Base-by-base conservation (phyloP, 2,113 vertebrate species). In the Corythornis madagascariensis region DNA sequence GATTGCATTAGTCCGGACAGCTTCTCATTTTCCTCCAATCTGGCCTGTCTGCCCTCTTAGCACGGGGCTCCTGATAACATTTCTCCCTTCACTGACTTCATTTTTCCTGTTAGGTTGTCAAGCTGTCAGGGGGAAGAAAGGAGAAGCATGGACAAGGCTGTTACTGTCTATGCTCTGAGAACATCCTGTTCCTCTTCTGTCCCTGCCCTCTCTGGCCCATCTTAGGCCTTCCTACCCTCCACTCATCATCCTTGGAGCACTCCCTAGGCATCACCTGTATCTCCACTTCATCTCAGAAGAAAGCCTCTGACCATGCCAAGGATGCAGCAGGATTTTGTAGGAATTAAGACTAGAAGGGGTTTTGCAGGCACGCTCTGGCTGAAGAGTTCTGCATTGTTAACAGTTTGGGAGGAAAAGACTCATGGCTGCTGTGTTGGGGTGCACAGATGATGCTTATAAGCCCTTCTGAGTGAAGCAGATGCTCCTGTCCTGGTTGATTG, bases 11-110 rank as follows among this genome's bases (percentile, higher is more conserved):
- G 94, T 85, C 83, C 4, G 88, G 96, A 97, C 96, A 97, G 92
- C 94, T 97, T 96, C 95, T 97, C 96, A 96, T 97, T 97, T 97
- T 96, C 93, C 91, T 97, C 91, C 94, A 95, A 92, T 95, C 96
- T 97, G 96, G 94, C 96, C 95, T 94, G 96, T 96, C 96, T 97
- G 96, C 96, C 97, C 97, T 97, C 96, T 96, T 96, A 95, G 95
- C 95, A 96, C 84, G 5, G 93, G 96, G 90, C 95, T 97, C 73
- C 94, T 94, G 95, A 97, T 96, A 96, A 82, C 94, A 97, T 97
- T 97, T 95, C 95, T 95, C 90, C 90, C 96, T 96, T 87, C 96
- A 95, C 86, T 96, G 94, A 91, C 96, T 97, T 96, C 95, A 97
- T 95, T 95, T 97, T 94, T 97, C 92, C 96, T 96, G 88, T 91